Percentiles rank a stretch among this genome's conserved stretches.
Evolutionary conservation across 1,140 invertebrate genomes (phyloP).

Genomic region (Battus philenor): DNA sequence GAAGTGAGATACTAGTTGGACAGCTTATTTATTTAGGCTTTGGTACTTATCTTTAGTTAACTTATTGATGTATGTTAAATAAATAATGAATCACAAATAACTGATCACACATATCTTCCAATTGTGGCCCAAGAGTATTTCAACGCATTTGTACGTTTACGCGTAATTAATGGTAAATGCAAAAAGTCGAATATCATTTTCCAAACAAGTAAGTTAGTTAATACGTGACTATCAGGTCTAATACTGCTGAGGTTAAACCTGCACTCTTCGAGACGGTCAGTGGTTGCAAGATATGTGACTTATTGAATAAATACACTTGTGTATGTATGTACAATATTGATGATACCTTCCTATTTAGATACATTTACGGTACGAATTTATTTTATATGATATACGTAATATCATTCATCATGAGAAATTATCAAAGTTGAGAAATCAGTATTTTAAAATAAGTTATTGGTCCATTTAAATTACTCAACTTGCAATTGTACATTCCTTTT

Average conservation of each 20-base stretch:
- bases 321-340: slow-evolving; percentile 8
- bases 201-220: slow-evolving; percentile 11
- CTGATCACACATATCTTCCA: slow-evolving; percentile 2
- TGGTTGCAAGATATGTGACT: slow-evolving; percentile 5
- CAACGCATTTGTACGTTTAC: slow-evolving; percentile 3
- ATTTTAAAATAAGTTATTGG: slow-evolving; percentile 36
- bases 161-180: not conserved
- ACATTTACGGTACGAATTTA: slow-evolving; percentile 20
- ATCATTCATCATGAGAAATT: slow-evolving; percentile 23
- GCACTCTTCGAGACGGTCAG: not conserved
- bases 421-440: slow-evolving; percentile 35
- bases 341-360: slow-evolving; percentile 15
- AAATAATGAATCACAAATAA: not conserved
- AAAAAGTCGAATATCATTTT: slow-evolving; percentile 12
- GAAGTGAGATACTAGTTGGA: too few relatives aligned
- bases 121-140: slow-evolving; percentile 5
- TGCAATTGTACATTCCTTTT: slow-evolving; percentile 54
- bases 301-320: slow-evolving; percentile 3
- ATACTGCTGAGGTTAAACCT: not conserved
- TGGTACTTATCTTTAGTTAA: slow-evolving; percentile 3
- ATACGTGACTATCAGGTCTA: slow-evolving; percentile 1
- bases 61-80: not conserved
- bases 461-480: slow-evolving; percentile 23
- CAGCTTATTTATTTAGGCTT: slow-evolving; percentile 7
- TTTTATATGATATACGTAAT: slow-evolving; percentile 25